A percentile compares a stretch with the other conserved stretches of the same genome.
Conservation (phyloP, 2,113 vertebrate genomes). For the Prunella himalayana region DNA sequence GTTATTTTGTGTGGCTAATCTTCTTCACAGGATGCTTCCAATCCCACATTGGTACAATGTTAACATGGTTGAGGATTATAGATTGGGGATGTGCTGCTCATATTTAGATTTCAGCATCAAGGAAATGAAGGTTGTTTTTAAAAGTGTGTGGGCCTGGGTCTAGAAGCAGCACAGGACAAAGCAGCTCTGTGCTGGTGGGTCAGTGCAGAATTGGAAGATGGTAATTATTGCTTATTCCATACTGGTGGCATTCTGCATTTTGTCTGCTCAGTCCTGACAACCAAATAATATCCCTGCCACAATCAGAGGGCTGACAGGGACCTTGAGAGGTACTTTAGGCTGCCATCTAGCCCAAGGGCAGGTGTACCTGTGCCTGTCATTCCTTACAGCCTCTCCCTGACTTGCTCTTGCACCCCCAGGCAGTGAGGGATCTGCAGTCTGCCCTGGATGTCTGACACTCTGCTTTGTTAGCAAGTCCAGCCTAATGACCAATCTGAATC, state of each 20-base stretch:
- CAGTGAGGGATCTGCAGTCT: neutral
- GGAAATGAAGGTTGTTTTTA: neutral
- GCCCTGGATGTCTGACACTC: neutral
- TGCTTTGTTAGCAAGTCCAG: neutral
- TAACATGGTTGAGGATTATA: neutral
- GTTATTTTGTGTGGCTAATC: slow-evolving; percentile 1
- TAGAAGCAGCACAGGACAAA: neutral
- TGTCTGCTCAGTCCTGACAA: neutral
- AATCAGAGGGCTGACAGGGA: neutral
- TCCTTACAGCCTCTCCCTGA: neutral
- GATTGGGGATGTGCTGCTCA: neutral
- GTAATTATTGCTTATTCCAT: neutral
- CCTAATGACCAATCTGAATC: neutral
- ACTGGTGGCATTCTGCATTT: neutral
- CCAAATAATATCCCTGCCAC: neutral
- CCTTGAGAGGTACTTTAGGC: neutral
- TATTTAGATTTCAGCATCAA: neutral
- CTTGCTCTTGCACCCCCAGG: neutral
- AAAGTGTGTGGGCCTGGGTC: neutral
- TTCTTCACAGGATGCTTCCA: neutral
- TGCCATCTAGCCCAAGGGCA: neutral
- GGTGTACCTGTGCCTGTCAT: neutral
- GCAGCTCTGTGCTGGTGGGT: neutral
- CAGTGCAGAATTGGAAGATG: neutral
- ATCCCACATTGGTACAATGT: neutral